Base-by-base conservation (phyloP, 2,113 vertebrate genomes). In the Pelusios castaneus region DNA sequence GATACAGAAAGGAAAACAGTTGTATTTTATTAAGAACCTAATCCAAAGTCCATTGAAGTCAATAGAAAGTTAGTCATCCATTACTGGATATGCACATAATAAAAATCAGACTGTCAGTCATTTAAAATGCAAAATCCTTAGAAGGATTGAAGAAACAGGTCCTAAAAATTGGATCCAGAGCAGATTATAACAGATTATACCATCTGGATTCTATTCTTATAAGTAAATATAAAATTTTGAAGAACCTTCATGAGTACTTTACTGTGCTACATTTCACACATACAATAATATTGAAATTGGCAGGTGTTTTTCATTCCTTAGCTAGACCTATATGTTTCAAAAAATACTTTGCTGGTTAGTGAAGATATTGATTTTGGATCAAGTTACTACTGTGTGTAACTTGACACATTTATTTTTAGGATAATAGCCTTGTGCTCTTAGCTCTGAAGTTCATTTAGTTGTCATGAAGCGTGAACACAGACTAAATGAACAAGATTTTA, bases 21-120 rank as follows among this genome's bases (percentile, higher is more conserved):
- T 38, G 67, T 73, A 43, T 45, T 76, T 76, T 76, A 45, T 43
- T 41, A 76, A 27, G 41, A 21, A 45, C 24, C 24, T 45, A 24
- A 27, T 45, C 73, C 73, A 76, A 76, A 43, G 24, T 75, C 24
- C 38, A 17, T 9, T 81, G 24, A 84, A 76, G 43, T 12, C 43
- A 10, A 54, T 81, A 67, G 56, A 12, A 43, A 1, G 5, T 82
- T 80, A 38, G 4, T 27, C 34, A 89, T 54, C 34, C 10, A 13
- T 87, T 60, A 8, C 82, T 60, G 34, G 5, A 80, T 1, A 49
- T 9, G 10, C 1, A 2, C 55, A 29, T 54, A 47, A 70, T 0
- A 0, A 89, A 22, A 0, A 0, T 34, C 60, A n/a, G 47, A 41
- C 41, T 24, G 43, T 78, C 51, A 80, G 13, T 79, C 11, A 16